Evolutionary conservation across 2,113 vertebrate species (phyloP), one percentile per base, ranked within the genome.

Genomic region (Seriola aureovittata): DNA sequence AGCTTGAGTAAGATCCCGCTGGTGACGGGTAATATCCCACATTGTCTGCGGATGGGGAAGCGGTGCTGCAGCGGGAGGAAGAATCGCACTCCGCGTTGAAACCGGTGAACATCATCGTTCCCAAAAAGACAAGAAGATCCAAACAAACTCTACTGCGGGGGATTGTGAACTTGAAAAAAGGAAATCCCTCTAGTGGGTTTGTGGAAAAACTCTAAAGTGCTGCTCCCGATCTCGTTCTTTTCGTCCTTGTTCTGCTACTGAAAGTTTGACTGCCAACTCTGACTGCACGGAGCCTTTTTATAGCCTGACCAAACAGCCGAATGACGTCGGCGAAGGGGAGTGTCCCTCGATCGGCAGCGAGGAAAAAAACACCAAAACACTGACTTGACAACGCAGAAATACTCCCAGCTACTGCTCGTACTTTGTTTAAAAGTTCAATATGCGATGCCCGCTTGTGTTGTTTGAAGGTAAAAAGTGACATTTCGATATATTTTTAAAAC

Each of bases 1-100:
- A 93, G 90, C 97, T 97, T 72, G 96, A 97, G 80, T 97, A 97
- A 11, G 97, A 98, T 66, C 96, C 97, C 0, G 97, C 96, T 7
- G 94, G 93, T 1, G 97, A 98, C 0, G 95, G 95, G 66, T 96
- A 97, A 73, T 97, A 98, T 59, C 94, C 95, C 52, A 96, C 88
- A 25, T 91, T 97, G 85, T 99, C 97, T 60, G 93, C 96, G 14
- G 96, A 95, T 14, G 97, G 97, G 32, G 97, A 99, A 71, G 98
- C 97, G 79, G 96, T 98, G 93, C 97, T 99, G 95, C 98, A 99
- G 89, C 97, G 97, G 36, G 98, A 99, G 70, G 97, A 97, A 1
- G 97, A 89, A 85, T 98, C 98, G 89, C 97, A 96, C 52, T 99
- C 98, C 66, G 96, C 88, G 86, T 95, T 92, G 90, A 98, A 97